phyloP scores from a whole-genome alignment of 2,113 vertebrate genomes.

The Paracanthobrama guichenoti region DNA sequence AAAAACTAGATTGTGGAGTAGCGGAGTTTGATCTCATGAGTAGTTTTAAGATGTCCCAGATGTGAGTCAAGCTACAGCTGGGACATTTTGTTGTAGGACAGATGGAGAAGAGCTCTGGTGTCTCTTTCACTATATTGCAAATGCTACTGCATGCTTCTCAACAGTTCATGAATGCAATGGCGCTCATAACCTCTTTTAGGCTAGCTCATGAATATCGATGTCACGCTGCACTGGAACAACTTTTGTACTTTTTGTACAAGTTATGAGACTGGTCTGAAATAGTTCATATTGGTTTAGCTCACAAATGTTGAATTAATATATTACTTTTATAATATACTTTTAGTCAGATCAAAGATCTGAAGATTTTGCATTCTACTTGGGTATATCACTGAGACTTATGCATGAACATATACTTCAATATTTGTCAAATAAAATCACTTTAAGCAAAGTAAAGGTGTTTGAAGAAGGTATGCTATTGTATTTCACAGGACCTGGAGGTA shows the following conservation, averaged over 20 bases:
- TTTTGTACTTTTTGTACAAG: not conserved
- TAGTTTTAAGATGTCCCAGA: slow-evolving; percentile 29
- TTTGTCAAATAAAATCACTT: not conserved
- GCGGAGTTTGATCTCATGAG: slow-evolving; percentile 9
- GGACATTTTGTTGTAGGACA: not conserved
- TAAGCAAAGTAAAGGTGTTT: not conserved
- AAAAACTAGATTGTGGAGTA: no score
- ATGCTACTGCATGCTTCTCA: not conserved
- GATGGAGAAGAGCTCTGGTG: not conserved
- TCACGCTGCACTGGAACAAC: not conserved
- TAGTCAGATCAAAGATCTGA: no score
- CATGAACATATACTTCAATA: not conserved
- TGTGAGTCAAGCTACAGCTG: slow-evolving; percentile 25
- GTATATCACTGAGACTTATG: no score
- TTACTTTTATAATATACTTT: no score
- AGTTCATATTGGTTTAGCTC: not conserved
- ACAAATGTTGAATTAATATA: not conserved
- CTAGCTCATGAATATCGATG: not conserved
- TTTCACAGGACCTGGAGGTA: not conserved
- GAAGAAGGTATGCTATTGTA: not conserved
- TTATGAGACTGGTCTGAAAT: not conserved
- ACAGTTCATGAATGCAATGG: not conserved
- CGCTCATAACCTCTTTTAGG: not conserved
- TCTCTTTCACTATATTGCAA: not conserved
- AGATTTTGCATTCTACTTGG: no score